phyloP scores from a whole-genome alignment of 1,140 invertebrate genomes.

The Dryas iulia region DNA sequence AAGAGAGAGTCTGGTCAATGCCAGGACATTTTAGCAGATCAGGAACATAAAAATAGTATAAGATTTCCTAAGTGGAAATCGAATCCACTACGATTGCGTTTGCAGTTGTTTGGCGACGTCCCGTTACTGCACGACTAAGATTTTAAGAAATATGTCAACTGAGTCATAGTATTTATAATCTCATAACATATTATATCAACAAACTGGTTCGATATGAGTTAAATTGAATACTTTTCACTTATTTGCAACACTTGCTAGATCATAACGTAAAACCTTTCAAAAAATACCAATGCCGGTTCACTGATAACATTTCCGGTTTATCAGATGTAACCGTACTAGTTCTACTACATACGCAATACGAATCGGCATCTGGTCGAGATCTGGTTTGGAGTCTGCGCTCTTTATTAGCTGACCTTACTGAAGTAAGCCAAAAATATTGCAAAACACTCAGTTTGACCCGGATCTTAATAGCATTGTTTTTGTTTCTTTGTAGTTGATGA shows the following conservation, averaged over 20 bases:
- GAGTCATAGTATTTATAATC: neutral
- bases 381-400: slow-evolving; percentile 3
- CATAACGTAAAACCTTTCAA: slow-evolving; percentile 58
- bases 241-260: slow-evolving; percentile 17
- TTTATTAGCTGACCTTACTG: slow-evolving; percentile 30
- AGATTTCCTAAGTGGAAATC: no score
- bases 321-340: slow-evolving; percentile 45
- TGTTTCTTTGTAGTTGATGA: slow-evolving; percentile 11
- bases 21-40: no score
- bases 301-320: slow-evolving; percentile 50
- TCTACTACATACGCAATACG: slow-evolving; percentile 16
- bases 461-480: slow-evolving; percentile 26
- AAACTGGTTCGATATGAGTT: neutral
- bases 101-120: no score
- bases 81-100: no score
- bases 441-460: slow-evolving; percentile 23
- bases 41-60: no score
- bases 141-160: no score
- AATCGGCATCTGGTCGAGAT: slow-evolving; percentile 12
- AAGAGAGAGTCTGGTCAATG: no score
- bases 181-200: no score
- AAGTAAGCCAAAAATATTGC: slow-evolving; percentile 21
- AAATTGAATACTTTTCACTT: neutral
- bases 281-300: slow-evolving; percentile 48
- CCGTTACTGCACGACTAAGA: no score